Evolutionary conservation across 2,113 vertebrate genomes (phyloP).

Genomic region (Hippocampus guttulatus): DNA sequence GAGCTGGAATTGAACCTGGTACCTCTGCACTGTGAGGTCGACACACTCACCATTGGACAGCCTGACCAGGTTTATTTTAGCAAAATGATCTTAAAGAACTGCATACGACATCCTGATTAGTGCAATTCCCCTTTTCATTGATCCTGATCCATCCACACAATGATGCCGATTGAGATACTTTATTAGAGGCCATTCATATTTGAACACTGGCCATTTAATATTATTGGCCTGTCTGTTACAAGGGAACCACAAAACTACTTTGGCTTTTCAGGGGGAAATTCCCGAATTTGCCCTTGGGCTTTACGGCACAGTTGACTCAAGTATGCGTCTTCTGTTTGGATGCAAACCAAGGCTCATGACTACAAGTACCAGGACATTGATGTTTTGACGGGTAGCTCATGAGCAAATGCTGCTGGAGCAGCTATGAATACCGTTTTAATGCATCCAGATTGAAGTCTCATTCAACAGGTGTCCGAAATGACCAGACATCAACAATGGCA

Average conservation of each 20-base stretch:
- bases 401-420: conserved; percentile 10
- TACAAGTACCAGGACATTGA: conserved; percentile 3
- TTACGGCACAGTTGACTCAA: conserved; percentile 6
- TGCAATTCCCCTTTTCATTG: neutral
- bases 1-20: too few relatives aligned
- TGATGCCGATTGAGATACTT: neutral
- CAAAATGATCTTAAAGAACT: neutral
- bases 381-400: conserved; percentile 18
- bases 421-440: neutral
- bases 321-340: conserved; percentile 20
- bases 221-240: neutral
- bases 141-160: neutral
- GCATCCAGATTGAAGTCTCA: neutral
- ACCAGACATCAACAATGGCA: neutral
- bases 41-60: too few relatives aligned
- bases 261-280: neutral
- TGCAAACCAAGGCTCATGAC: conserved; percentile 21
- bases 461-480: neutral
- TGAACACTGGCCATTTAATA: neutral
- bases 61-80: neutral
- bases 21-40: too few relatives aligned
- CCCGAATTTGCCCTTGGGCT: neutral
- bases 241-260: neutral
- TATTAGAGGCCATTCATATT: neutral
- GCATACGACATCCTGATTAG: neutral